These are phyloP conservation scores for Chironomus tepperi DNA, from an alignment of 1,140 invertebrate genomes.

Conservation along the genomic window DNA sequence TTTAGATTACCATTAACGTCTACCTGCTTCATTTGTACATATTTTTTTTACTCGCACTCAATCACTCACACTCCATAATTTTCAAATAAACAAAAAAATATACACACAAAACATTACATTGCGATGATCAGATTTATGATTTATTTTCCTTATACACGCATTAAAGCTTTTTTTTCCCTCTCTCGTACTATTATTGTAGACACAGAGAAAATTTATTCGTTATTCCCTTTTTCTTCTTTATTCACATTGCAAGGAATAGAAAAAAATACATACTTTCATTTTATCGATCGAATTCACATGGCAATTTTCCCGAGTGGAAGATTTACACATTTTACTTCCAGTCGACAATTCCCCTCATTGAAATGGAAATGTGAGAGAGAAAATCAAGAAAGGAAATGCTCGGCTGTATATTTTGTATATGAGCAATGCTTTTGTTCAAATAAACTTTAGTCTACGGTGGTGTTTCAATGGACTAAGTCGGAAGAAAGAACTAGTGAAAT, in stretches of 20 bases:
- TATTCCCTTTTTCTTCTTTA: neutral
- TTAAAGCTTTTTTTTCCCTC: neutral
- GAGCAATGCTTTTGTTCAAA: neutral
- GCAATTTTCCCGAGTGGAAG: neutral
- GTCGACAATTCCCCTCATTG: neutral
- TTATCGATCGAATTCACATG: constrained; percentile 5
- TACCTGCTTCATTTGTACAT: neutral
- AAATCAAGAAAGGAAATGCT: neutral
- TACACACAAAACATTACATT: neutral
- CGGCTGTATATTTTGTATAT: neutral
- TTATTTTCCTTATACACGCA: neutral
- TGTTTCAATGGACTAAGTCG: neutral
- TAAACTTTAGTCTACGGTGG: neutral
- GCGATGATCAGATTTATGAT: constrained; percentile 7
- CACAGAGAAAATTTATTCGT: neutral
- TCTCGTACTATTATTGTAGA: neutral
- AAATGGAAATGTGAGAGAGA: neutral
- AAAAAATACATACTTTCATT: neutral
- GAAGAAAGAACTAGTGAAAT: neutral
- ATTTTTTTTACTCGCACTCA: too few relatives aligned
- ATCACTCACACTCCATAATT: too few relatives aligned
- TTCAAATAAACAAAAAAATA: too few relatives aligned
- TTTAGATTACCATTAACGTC: neutral
- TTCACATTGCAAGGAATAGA: neutral
- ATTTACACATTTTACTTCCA: neutral